Percentiles rank a stretch among this genome's conserved stretches.
Evolutionary conservation across 2,113 vertebrate species (phyloP).

Genomic region (Aramus guarauna): DNA sequence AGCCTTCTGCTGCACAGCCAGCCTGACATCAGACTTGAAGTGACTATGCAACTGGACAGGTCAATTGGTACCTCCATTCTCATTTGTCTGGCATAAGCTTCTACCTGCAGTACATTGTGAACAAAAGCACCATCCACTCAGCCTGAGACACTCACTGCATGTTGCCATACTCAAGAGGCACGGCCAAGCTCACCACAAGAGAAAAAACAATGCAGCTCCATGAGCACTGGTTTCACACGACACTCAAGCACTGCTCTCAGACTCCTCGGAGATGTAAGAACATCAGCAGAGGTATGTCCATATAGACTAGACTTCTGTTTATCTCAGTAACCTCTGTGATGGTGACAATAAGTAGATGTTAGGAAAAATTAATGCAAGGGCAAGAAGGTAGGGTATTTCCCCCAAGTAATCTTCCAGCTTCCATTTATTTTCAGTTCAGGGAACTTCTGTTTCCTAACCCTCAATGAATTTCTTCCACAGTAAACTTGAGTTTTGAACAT

Average conservation of each 20-base stretch:
- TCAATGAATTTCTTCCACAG: background rate
- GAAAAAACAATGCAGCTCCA: background rate
- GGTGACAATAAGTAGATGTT: background rate
- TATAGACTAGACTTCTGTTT: background rate
- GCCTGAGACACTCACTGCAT: background rate
- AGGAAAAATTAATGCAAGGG: background rate
- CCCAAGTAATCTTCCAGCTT: background rate
- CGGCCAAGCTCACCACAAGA: accelerated
- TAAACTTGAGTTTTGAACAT: background rate
- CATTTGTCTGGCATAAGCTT: background rate
- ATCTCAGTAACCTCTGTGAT: background rate
- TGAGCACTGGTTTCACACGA: background rate
- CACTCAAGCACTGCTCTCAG: background rate
- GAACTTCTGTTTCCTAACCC: background rate
- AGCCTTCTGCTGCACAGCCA: background rate
- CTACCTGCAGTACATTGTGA: background rate
- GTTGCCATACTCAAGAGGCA: accelerated
- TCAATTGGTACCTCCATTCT: background rate
- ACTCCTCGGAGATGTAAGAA: background rate
- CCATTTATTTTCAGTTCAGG: background rate
- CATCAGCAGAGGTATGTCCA: background rate
- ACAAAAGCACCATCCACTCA: background rate
- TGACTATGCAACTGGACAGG: background rate
- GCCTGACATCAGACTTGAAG: background rate
- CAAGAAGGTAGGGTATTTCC: background rate